A percentile compares a stretch with the other conserved stretches of the same genome.
These are phyloP conservation scores for Chalcis sispes DNA, from an alignment of 2,888 invertebrate species.

Conservation along the genomic window DNA sequence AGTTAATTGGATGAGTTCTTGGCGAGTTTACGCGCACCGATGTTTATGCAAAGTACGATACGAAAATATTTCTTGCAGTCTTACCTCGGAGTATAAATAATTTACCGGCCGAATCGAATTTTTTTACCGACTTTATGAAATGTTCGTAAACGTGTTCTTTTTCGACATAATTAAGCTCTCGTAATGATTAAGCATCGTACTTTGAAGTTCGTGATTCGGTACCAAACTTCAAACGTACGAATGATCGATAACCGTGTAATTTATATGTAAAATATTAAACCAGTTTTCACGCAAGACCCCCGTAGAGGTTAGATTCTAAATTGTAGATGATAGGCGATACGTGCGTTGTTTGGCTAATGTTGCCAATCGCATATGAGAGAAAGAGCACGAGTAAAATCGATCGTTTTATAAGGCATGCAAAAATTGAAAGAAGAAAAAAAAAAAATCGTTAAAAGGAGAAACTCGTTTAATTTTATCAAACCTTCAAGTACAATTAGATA, in stretches of 20 bases:
- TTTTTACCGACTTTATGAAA: too few species aligned
- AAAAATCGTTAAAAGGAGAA: too few species aligned
- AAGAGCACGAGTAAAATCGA: constrained; percentile 8
- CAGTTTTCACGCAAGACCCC: constrained; percentile 35
- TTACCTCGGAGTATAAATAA: too few species aligned
- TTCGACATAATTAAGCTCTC: not conserved
- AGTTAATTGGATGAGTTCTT: constrained; percentile 21
- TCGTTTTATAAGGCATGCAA: constrained; percentile 21
- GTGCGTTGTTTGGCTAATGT: constrained; percentile 36
- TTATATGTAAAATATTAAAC: constrained; percentile 45
- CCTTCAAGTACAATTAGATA: too few species aligned
- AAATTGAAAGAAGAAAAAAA: too few species aligned
- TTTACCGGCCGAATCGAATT: too few species aligned
- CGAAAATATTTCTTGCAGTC: too few species aligned
- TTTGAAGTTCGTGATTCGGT: not conserved
- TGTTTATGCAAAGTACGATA: too few species aligned
- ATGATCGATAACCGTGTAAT: constrained; percentile 28
- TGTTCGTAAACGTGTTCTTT: not conserved
- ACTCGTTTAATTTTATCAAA: too few species aligned
- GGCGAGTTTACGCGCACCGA: too few species aligned
- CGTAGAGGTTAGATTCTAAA: constrained; percentile 49
- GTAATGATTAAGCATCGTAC: not conserved
- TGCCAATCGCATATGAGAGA: constrained; percentile 1
- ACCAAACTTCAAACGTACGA: constrained; percentile 25
- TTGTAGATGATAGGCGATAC: constrained; percentile 53